Evolutionary conservation across 2,888 invertebrate genomes (phyloP), one percentile per base, ranked within the genome.

Genomic region (Lampropteryx suffumata): DNA sequence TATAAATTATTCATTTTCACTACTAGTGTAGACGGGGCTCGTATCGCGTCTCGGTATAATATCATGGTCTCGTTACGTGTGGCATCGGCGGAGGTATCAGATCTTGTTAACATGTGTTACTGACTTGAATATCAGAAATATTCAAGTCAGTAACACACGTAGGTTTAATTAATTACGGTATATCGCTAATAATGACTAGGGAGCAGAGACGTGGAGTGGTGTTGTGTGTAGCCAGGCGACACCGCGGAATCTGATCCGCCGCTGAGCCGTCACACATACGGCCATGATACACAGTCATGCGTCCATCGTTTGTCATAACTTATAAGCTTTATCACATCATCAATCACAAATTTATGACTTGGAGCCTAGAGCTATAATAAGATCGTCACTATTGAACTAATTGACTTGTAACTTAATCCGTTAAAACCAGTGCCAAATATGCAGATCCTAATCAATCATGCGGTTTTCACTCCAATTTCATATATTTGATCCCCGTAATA

Each of bases 181-280:
- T 73, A 79, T 79, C 74, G 74, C 79, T 82, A 76, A 79, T 79
- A 77, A 79, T 73, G 77, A 78, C 75, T 71, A 70, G 77, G 77
- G 70, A 73, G 61, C 61, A 43, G 50, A 35, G 40, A 65, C 62
- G 63, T 55, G 62, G 64, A 64, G 64, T 64, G 59, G 60, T 63
- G 62, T 59, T 61, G 57, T 55, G 55, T 50, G 59, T 57, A 63
- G 68, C 68, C 73, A 75, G 67, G 61, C 65, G 73, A 80, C 67
- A 73, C 74, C 66, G 63, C 68, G 65, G 67, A 64, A 69, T 66
- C 62, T 58, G 69, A 69, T 64, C 65, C 64, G 51, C 49, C 48
- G 53, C 50, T 39, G 48, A 32, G 41, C 26, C 33, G 32, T 13
- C 37, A n/a, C 48, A 36, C 42, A 32, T 43, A 42, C 43, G 39